These are phyloP conservation scores for Umimayanthus kanabou DNA, from an alignment of 92 coral and sea anemone genomes.

Conservation along the genomic window DNA sequence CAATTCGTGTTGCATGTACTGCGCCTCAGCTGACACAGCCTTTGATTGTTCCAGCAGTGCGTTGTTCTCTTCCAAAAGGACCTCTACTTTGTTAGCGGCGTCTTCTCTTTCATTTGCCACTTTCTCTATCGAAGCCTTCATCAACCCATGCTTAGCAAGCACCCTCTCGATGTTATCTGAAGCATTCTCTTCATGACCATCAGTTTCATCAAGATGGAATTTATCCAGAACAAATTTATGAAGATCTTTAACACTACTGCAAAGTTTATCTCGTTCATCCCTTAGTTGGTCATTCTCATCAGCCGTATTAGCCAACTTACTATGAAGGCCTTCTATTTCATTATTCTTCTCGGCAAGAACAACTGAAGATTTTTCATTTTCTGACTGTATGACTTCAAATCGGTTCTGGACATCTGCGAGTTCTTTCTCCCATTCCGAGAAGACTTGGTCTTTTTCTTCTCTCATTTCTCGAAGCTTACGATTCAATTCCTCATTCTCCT, in stretches of 20 bases:
- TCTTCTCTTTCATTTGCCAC: not conserved
- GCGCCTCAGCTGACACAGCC: not conserved
- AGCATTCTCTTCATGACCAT: not conserved
- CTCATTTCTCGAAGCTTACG: slow-evolving; percentile 43
- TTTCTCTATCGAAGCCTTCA: slow-evolving; percentile 8
- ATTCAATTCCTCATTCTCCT: slow-evolving; percentile 17
- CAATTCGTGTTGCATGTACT: not conserved
- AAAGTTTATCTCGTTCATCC: not conserved
- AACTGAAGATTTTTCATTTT: not conserved
- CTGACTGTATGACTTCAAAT: slow-evolving; percentile 13
- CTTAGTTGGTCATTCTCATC: slow-evolving; percentile 3
- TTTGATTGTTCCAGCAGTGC: slow-evolving; percentile 9
- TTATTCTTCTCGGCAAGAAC: not conserved
- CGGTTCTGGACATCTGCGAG: slow-evolving; percentile 1
- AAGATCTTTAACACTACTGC: slow-evolving; percentile 19
- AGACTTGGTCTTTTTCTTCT: slow-evolving; percentile 50
- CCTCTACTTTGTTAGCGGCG: not conserved
- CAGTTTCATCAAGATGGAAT: not conserved
- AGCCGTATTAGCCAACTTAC: not conserved
- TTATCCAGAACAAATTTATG: not conserved
- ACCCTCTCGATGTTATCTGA: not conserved
- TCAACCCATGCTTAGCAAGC: not conserved
- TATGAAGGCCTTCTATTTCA: not conserved
- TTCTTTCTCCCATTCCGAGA: slow-evolving; percentile 39
- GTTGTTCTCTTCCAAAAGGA: slow-evolving; percentile 7